phyloP scores from a whole-genome alignment of 2,797 vertebrate species.

The Artibeus lituratus region DNA sequence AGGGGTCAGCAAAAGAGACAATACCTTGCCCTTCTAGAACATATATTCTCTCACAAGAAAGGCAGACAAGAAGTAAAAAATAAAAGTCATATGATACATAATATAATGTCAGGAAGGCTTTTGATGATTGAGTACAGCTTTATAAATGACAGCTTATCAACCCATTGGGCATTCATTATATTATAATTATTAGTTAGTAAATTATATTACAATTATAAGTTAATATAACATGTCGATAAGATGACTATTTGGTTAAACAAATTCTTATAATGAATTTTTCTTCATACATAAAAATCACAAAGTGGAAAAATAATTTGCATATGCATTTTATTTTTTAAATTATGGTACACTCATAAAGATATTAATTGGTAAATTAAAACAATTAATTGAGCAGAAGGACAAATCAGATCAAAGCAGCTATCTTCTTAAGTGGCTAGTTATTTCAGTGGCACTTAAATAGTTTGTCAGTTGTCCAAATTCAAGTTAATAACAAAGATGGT shows the following conservation, averaged over 20 bases:
- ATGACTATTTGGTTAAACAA: background rate
- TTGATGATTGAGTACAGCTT: background rate
- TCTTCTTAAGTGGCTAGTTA: background rate
- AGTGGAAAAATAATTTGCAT: background rate
- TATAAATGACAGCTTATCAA: background rate
- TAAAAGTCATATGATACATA: background rate
- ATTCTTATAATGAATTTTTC: background rate
- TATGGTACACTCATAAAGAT: background rate
- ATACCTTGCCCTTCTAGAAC: background rate
- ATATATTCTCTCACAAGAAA: background rate
- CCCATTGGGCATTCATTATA: background rate
- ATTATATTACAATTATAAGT: background rate
- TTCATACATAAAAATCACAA: background rate
- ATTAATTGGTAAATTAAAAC: background rate
- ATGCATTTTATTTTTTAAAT: slow-evolving; percentile 40
- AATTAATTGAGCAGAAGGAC: background rate
- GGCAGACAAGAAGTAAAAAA: background rate
- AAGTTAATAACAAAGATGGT: background rate
- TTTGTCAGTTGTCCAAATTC: background rate
- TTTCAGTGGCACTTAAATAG: background rate
- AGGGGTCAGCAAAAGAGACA: background rate
- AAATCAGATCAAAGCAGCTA: slow-evolving; percentile 10
- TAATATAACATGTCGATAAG: background rate
- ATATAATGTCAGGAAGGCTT: background rate
- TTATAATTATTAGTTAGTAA: background rate